Percentiles rank a stretch among this genome's conserved stretches.
These are phyloP conservation scores for Acleris laterana DNA, from an alignment of 2,888 invertebrate species.

Conservation along the genomic window DNA sequence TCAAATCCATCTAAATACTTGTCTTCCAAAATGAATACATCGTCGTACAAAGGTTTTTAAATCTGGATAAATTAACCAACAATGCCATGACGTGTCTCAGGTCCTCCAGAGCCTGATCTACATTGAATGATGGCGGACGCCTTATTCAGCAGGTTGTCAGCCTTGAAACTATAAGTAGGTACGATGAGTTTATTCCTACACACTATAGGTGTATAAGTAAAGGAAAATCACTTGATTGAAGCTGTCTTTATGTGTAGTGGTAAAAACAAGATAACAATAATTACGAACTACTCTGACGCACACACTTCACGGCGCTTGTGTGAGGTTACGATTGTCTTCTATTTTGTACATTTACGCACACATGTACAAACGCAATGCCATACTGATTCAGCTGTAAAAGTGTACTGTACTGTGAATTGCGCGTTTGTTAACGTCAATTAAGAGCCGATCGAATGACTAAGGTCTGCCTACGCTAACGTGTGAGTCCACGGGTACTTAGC, in stretches of 20 bases:
- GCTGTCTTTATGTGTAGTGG: too few relatives aligned
- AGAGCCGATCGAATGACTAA: constrained; percentile 34
- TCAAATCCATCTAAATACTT: too few relatives aligned
- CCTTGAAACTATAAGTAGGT: constrained; percentile 52
- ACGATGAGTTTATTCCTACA: constrained; percentile 13
- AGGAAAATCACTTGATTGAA: too few relatives aligned
- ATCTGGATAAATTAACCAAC: background rate
- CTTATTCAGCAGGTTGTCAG: constrained; percentile 58
- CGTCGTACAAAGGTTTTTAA: too few relatives aligned
- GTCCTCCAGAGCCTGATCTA: constrained; percentile 47
- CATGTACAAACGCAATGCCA: too few relatives aligned
- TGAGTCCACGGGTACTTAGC: background rate
- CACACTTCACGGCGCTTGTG: too few relatives aligned
- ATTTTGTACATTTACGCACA: too few relatives aligned
- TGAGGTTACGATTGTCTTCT: too few relatives aligned
- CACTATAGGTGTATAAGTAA: background rate
- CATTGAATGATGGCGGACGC: constrained; percentile 63
- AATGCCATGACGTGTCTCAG: constrained; percentile 12
- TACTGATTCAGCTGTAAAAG: background rate
- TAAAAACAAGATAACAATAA: too few relatives aligned
- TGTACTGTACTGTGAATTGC: constrained; percentile 9
- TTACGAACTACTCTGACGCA: too few relatives aligned
- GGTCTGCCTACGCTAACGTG: constrained; percentile 14
- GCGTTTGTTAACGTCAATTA: constrained; percentile 34
- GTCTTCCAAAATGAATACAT: too few relatives aligned